A percentile compares a stretch with the other conserved stretches of the same genome.
phyloP scores from a whole-genome alignment of 1,140 invertebrate genomes.

The Caenorhabditis tropicalis region DNA sequence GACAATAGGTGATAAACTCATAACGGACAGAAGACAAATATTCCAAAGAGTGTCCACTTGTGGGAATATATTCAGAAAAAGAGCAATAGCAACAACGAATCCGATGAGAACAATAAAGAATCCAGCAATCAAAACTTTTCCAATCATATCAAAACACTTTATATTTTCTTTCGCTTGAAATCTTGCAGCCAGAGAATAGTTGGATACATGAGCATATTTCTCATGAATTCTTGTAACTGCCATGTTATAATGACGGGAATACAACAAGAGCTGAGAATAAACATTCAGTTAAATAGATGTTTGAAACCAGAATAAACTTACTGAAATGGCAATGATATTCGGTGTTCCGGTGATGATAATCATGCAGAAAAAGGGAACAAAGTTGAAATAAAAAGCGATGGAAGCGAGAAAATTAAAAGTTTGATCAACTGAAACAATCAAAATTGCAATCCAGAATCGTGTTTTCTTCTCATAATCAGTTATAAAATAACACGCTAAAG shows the following conservation, averaged over 20 bases:
- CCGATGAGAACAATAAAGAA: background rate
- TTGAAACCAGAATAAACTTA: background rate
- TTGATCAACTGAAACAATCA: background rate
- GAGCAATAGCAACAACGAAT: background rate
- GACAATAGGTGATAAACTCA: background rate
- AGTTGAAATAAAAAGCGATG: background rate
- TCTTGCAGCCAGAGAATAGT: background rate
- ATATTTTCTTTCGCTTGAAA: conserved; percentile 11
- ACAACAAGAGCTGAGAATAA: background rate
- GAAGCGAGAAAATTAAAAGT: conserved; percentile 1
- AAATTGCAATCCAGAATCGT: background rate
- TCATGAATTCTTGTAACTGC: background rate
- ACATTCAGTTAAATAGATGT: background rate
- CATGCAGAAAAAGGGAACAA: background rate
- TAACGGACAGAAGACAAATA: background rate
- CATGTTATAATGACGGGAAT: background rate
- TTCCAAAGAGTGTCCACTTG: background rate
- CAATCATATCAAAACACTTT: background rate
- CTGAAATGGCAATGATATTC: background rate
- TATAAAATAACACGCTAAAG: background rate
- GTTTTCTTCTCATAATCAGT: conserved; percentile 1
- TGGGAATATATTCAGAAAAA: background rate
- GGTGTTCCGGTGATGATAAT: background rate
- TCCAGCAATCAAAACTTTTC: background rate
- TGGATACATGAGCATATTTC: background rate